phyloP scores from a whole-genome alignment of 2,888 invertebrate genomes.

The Tipula lateralis region DNA sequence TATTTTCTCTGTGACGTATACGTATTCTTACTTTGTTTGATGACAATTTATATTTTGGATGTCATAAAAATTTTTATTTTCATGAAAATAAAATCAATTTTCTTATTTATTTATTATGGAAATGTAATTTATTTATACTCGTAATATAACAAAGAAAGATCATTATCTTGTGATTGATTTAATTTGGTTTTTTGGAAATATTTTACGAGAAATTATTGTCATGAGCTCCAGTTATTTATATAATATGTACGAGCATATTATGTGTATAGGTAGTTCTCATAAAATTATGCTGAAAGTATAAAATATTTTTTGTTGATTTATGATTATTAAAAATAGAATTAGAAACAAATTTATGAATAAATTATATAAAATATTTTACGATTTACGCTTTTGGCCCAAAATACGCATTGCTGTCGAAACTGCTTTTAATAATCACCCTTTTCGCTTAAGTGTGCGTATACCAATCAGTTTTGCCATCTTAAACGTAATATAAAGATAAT shows the following conservation, averaged over 20 bases:
- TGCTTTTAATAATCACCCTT: no score
- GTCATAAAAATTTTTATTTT: background rate
- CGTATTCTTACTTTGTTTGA: background rate
- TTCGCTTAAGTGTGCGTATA: no score
- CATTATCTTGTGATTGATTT: constrained; percentile 15
- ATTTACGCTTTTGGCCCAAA: no score
- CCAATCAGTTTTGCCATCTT: no score
- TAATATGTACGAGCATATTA: no score
- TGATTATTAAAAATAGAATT: background rate
- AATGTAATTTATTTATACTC: background rate
- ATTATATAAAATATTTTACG: no score
- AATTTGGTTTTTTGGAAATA: background rate
- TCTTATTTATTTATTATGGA: background rate
- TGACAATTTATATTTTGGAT: background rate
- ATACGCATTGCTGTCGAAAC: no score
- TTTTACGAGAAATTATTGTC: background rate
- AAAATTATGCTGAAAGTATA: background rate
- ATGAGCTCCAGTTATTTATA: background rate
- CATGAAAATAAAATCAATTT: background rate
- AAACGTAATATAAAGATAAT: no score
- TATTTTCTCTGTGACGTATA: background rate
- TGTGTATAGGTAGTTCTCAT: background rate
- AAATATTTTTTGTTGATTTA: background rate
- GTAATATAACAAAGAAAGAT: background rate
- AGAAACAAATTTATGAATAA: no score